Base-by-base conservation (phyloP, 2,888 invertebrate species). In the Phorcus lineatus region DNA sequence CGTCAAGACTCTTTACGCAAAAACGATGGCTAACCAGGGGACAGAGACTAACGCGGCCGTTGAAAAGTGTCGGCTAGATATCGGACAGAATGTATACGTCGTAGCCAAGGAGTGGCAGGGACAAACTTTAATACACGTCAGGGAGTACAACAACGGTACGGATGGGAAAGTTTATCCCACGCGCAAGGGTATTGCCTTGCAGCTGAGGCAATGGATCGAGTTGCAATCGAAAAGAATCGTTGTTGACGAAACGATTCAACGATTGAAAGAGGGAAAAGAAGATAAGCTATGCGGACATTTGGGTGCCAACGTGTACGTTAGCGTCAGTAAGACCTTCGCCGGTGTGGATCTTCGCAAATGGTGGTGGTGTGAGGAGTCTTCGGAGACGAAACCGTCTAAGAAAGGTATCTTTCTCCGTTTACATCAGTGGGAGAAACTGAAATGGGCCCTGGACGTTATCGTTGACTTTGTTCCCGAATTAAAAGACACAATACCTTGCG, bases 331-430 rank as follows among this genome's bases (percentile, higher is more conserved):
- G 19, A 19, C 13, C 7, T 47, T 74, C 40, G 74, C 47, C 9
- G 74, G 74, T 2, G 74, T 74, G 22, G 74, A 74, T 52, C 17
- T 74, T 16, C 74, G 74, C 7, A 28, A 74, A n/a, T 74, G 74
- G 74, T 74, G 74, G 74, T 74, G 74, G 40, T 74, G 74, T 47
- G 36, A 47, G 2, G 47, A 47, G n/a, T 7, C 17, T 24, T 40
- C 31, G 52, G 19, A n/a, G 31, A 40, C 47, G 40, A 47, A 74
- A 52, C 74, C 74, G 2, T 52, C 74, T 2, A 74, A 52, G 22
- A 47, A 74, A 52, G 74, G 74, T 7, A 74, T 74, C 24, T 47
- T 74, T n/a, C 74, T 74, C 1, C n/a, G 24, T 19, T 19, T 74
- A 47, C n/a, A 47, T 31, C 74, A 74, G 52, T 74, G 74, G 74